Conservation (phyloP, 2,888 invertebrate genomes). For the Nesidiocoris tenuis region DNA sequence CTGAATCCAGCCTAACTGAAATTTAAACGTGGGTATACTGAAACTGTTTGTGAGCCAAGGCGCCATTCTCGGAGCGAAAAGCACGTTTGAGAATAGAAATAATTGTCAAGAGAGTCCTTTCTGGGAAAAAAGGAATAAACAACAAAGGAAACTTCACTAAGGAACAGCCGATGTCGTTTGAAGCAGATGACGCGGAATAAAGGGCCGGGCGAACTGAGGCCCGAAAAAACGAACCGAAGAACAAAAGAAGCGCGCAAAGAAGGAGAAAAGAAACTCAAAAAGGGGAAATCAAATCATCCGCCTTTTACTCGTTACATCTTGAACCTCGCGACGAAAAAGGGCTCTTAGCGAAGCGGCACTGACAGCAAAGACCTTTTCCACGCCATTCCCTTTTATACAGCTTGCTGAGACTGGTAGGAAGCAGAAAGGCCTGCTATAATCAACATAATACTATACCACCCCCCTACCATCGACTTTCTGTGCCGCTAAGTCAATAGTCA, state of each 20-base stretch:
- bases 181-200: background rate
- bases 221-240: background rate
- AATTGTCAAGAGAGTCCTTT: background rate
- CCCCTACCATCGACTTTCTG: too few species aligned
- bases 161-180: background rate
- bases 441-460: conserved; percentile 27
- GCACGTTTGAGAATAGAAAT: background rate
- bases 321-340: conserved; percentile 20
- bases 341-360: conserved; percentile 33
- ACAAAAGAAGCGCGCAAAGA: conserved; percentile 1
- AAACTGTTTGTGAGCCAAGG: background rate
- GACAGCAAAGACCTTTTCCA: conserved; percentile 19
- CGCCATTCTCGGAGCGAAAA: background rate
- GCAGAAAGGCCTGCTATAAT: conserved; percentile 17
- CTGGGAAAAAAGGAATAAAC: background rate
- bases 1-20: too few species aligned
- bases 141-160: background rate
- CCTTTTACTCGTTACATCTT: conserved; percentile 38
- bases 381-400: conserved; percentile 21
- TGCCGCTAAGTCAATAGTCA: background rate
- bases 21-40: too few species aligned
- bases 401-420: background rate
- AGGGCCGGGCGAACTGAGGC: background rate
- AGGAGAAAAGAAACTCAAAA: conserved; percentile 18
- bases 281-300: conserved; percentile 35